A percentile compares a stretch with the other conserved stretches of the same genome.
Evolutionary conservation across 1,140 invertebrate species (phyloP).

Genomic region (Euura lappo): DNA sequence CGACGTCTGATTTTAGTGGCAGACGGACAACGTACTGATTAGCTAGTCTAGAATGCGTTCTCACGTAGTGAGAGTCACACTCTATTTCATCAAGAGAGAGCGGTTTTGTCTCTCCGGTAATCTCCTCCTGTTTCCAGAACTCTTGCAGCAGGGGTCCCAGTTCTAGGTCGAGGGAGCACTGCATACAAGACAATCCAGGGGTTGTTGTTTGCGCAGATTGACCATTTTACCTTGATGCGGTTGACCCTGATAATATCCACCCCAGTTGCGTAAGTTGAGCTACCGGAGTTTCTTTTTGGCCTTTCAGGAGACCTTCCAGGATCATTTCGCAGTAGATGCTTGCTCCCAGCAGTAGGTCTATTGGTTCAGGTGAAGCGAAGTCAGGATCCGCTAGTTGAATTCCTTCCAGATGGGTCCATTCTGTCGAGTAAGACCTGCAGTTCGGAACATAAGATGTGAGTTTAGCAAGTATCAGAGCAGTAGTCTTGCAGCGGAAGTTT

Average conservation of each 20-base stretch:
- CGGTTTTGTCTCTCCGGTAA: neutral
- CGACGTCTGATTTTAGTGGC: slow-evolving; percentile 26
- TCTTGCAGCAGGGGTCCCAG: slow-evolving; percentile 10
- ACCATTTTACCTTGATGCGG: neutral
- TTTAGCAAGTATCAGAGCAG: slow-evolving; percentile 15
- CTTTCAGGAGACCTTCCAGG: slow-evolving; percentile 9
- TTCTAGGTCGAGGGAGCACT: neutral
- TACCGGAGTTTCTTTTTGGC: neutral
- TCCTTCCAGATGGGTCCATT: slow-evolving; percentile 5
- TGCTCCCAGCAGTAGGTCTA: slow-evolving; percentile 26
- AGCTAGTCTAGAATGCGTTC: neutral
- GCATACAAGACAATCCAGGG: no score
- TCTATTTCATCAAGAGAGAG: slow-evolving; percentile 19
- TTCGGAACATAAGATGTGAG: slow-evolving; percentile 10
- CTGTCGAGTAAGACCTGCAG: neutral
- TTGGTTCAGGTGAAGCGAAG: slow-evolving; percentile 9
- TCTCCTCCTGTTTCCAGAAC: slow-evolving; percentile 20
- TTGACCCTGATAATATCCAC: slow-evolving; percentile 17
- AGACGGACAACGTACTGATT: slow-evolving; percentile 26
- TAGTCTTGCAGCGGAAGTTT: neutral
- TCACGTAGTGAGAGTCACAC: slow-evolving; percentile 24
- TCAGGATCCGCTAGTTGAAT: slow-evolving; percentile 23
- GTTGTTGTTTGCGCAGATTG: neutral
- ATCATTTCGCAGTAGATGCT: slow-evolving; percentile 21
- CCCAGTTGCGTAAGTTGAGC: slow-evolving; percentile 15